phyloP scores from a whole-genome alignment of 2,113 vertebrate species.

The Marmota flaviventris region DNA sequence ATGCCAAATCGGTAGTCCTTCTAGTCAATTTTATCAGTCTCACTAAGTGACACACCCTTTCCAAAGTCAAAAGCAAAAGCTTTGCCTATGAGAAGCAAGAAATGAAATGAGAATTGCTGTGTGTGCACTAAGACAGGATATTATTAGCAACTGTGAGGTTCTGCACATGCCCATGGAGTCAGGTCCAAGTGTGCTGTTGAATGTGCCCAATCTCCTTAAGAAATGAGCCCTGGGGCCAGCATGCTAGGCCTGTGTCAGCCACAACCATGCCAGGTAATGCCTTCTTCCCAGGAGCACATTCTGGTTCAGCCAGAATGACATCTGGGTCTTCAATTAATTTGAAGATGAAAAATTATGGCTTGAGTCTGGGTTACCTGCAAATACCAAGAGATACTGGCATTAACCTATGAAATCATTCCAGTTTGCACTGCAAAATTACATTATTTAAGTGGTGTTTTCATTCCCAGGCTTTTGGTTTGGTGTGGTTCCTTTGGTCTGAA shows the following conservation, averaged over 20 bases:
- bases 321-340: constrained; percentile 52
- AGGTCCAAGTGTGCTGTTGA: background rate
- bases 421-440: background rate
- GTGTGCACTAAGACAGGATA: background rate
- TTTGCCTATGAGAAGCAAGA: background rate
- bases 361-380: background rate
- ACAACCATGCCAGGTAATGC: background rate
- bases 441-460: constrained; percentile 4
- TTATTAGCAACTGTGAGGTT: background rate
- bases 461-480: background rate
- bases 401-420: constrained; percentile 36
- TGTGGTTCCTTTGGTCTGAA: background rate
- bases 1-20: background rate
- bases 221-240: constrained; percentile 11
- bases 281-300: background rate
- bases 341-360: constrained; percentile 29
- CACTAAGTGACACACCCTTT: background rate
- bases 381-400: background rate
- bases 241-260: background rate
- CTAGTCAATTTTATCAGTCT: background rate
- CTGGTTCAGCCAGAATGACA: background rate
- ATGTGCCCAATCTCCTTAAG: background rate
- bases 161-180: background rate
- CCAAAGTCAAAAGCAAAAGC: background rate
- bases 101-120: background rate